These are phyloP conservation scores for Heterotis niloticus DNA, from an alignment of 2,113 vertebrate species.

Conservation along the genomic window DNA sequence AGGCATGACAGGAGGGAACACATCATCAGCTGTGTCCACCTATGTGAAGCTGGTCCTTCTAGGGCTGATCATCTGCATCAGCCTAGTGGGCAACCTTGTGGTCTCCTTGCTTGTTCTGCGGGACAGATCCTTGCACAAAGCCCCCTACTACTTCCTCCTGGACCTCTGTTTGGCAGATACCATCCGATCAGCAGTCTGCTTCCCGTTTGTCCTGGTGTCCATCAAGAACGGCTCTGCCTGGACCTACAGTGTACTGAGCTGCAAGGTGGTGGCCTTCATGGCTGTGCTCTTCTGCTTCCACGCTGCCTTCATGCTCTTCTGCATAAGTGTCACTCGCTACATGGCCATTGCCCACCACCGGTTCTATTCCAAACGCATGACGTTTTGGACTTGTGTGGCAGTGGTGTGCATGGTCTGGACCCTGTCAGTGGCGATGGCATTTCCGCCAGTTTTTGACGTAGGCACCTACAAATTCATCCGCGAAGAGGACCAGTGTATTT, in stretches of 20 bases:
- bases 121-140: conserved; percentile 84
- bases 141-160: conserved; percentile 88
- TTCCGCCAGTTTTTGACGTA: conserved; percentile 86
- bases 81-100: conserved; percentile 81
- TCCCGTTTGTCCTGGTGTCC: conserved; percentile 86
- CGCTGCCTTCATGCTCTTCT: conserved; percentile 92
- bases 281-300: conserved; percentile 91
- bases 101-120: conserved; percentile 82
- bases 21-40: conserved; percentile 72
- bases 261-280: conserved; percentile 92
- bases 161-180: conserved; percentile 89
- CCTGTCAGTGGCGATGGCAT: conserved; percentile 88
- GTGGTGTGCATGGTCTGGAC: conserved; percentile 94
- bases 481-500: conserved; percentile 91
- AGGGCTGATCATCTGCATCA: conserved; percentile 87
- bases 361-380: conserved; percentile 92
- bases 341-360: conserved; percentile 92
- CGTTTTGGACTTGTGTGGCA: conserved; percentile 87
- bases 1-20: conserved; percentile 60
- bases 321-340: conserved; percentile 88
- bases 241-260: conserved; percentile 86
- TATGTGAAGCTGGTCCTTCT: conserved; percentile 84
- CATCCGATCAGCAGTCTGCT: conserved; percentile 85
- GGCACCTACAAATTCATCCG: conserved; percentile 91
- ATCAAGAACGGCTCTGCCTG: conserved; percentile 85